A percentile compares a stretch with the other conserved stretches of the same genome.
Evolutionary conservation across 2,113 vertebrate genomes (phyloP).

Genomic region (Arizona elegans): DNA sequence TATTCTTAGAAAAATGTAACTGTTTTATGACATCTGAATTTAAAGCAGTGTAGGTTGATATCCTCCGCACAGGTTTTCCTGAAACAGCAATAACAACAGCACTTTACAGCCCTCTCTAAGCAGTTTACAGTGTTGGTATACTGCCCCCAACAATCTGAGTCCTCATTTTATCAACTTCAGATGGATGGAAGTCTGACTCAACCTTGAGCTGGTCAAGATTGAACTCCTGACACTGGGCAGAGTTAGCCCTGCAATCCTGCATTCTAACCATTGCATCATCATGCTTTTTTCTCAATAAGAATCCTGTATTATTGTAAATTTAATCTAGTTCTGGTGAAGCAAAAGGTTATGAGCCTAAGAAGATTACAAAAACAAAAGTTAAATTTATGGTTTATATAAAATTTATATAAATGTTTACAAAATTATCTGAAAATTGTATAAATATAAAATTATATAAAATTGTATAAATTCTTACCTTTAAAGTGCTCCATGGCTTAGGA

Average conservation of each 20-base stretch:
- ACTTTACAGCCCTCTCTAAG: not conserved
- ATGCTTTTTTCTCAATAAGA: not conserved
- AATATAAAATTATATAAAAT: too few species aligned
- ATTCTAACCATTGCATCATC: not conserved
- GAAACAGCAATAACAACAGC: not conserved
- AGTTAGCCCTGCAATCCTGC: not conserved
- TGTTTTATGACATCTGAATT: not conserved
- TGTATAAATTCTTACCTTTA: not conserved
- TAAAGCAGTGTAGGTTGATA: not conserved
- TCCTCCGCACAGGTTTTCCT: not conserved
- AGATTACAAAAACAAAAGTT: not conserved
- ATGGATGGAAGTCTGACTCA: not conserved
- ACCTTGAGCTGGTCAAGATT: not conserved
- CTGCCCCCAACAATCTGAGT: not conserved
- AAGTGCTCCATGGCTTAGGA: too few species aligned
- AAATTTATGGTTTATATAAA: not conserved
- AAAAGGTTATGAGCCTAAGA: not conserved
- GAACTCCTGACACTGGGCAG: not conserved
- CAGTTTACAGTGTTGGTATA: not conserved
- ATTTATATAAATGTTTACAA: not conserved
- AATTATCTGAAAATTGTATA: not conserved
- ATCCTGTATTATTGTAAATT: not conserved
- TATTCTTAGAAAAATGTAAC: not conserved
- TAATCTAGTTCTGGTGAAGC: not conserved
- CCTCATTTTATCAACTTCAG: not conserved